A percentile compares a stretch with the other conserved stretches of the same genome.
phyloP scores from a whole-genome alignment of 2,797 vertebrate genomes.

The Hippocampus kuda region DNA sequence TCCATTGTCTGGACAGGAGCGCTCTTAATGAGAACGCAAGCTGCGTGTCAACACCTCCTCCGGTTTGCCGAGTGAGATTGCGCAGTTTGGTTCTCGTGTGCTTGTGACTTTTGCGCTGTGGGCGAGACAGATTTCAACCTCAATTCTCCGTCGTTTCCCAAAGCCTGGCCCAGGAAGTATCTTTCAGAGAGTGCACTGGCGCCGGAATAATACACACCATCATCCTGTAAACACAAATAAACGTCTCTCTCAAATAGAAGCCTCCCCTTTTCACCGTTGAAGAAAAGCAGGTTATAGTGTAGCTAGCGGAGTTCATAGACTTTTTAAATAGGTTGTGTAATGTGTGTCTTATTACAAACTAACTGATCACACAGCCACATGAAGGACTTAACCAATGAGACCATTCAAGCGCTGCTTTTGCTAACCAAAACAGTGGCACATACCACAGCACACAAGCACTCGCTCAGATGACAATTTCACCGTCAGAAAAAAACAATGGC shows the following conservation, averaged over 20 bases:
- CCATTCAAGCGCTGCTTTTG: no score
- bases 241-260: neutral
- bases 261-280: neutral
- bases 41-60: constrained; percentile 51
- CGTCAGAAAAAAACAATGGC: no score
- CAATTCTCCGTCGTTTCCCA: neutral
- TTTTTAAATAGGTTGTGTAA: no score
- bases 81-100: constrained; percentile 36
- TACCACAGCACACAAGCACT: no score
- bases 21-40: constrained; percentile 53
- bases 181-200: neutral
- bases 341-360: no score
- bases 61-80: constrained; percentile 45
- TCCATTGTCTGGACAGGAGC: constrained; percentile 61
- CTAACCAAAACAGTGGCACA: no score
- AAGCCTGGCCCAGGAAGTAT: neutral
- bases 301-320: no score
- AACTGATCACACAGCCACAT: no score
- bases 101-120: constrained; percentile 23
- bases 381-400: no score
- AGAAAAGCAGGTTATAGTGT: neutral
- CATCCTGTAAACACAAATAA: neutral
- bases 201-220: neutral
- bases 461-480: no score
- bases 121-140: constrained; percentile 12